Conservation (phyloP, 2,888 invertebrate genomes). For the Leistus spinibarbis region DNA sequence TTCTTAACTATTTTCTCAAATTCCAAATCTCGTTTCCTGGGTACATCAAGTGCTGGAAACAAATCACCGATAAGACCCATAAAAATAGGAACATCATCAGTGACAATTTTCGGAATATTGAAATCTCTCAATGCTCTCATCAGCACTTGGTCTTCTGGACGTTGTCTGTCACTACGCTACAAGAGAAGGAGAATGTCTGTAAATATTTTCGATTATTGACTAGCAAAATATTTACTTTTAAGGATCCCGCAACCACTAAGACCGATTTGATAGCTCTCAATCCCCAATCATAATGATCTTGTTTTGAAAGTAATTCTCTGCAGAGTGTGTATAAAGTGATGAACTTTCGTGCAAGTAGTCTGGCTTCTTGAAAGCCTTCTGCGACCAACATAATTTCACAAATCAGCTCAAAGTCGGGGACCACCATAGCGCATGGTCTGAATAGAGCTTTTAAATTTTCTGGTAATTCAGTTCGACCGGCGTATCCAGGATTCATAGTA, state of each 20-base stretch:
- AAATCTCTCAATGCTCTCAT: conserved; percentile 95
- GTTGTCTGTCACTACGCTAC: conserved; percentile 70
- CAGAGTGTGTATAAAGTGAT: conserved; percentile 92
- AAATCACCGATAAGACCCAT: conserved; percentile 94
- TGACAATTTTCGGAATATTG: conserved; percentile 92
- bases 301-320: conserved; percentile 87
- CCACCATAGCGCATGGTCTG: conserved; percentile 96
- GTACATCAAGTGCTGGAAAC: conserved; percentile 91
- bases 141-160: conserved; percentile 90
- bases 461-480: conserved; percentile 87
- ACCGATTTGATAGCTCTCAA: conserved; percentile 94
- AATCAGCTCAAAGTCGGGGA: conserved; percentile 94
- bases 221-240: conserved; percentile 71
- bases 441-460: conserved; percentile 78
- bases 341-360: conserved; percentile 88
- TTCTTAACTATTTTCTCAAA: conserved; percentile 81
- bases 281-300: conserved; percentile 98
- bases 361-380: conserved; percentile 93
- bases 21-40: conserved; percentile 81
- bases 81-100: conserved; percentile 89
- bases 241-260: conserved; percentile 89
- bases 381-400: conserved; percentile 97
- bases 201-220: no score
- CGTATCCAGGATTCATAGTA: conserved; percentile 97
- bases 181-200: no score